A percentile compares a stretch with the other conserved stretches of the same genome.
These are phyloP conservation scores for Hylia prasina DNA, from an alignment of 2,113 vertebrate species.

Conservation along the genomic window DNA sequence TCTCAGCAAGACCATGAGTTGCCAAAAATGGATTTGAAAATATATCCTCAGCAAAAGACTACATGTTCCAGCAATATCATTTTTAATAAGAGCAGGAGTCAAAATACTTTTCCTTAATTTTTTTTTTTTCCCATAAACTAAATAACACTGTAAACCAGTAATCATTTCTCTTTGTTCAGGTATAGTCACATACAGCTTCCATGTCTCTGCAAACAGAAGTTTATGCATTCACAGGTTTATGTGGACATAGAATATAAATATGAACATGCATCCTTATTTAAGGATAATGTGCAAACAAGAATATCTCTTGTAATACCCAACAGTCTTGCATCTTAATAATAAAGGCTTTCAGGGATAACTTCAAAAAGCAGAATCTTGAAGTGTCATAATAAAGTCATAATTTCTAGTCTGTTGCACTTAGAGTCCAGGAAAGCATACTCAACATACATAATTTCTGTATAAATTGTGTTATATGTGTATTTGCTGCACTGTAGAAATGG, in stretches of 20 bases:
- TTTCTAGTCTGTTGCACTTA: conserved; percentile 65
- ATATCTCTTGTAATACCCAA: not conserved
- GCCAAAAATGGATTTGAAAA: not conserved
- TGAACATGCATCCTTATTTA: not conserved
- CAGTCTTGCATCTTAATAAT: conserved; percentile 28
- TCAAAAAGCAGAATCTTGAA: conserved; percentile 48
- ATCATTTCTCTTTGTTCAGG: not conserved
- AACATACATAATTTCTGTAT: conserved; percentile 51
- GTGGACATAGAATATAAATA: not conserved
- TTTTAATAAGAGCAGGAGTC: not conserved
- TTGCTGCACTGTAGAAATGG: conserved; percentile 38
- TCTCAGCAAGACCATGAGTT: not conserved
- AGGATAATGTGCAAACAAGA: not conserved
- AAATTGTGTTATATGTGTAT: conserved; percentile 39
- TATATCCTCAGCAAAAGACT: not conserved
- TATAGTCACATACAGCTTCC: not conserved
- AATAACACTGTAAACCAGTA: not conserved
- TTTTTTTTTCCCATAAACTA: not conserved
- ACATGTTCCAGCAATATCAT: not conserved
- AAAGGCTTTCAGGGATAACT: conserved; percentile 15
- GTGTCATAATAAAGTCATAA: conserved; percentile 63
- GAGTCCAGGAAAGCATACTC: conserved; percentile 19
- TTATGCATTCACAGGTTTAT: not conserved
- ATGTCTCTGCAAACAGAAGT: not conserved
- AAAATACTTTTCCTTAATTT: not conserved